Evolutionary conservation across 2,113 vertebrate genomes (phyloP).

Genomic region (Pipra filicauda): DNA sequence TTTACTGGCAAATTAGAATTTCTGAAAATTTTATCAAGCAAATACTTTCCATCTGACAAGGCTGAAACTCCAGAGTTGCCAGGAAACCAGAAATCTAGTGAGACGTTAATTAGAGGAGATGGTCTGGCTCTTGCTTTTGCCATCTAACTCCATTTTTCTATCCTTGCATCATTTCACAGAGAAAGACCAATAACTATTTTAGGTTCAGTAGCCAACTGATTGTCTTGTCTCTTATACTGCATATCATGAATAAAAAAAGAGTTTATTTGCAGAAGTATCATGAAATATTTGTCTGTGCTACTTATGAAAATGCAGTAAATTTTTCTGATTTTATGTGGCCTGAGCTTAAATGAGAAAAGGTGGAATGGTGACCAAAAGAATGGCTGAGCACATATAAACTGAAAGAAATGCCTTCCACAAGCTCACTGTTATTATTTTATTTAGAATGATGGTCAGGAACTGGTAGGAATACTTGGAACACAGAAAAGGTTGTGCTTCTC

Average conservation of each 20-base stretch:
- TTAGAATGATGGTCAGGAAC: background rate
- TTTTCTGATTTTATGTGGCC: background rate
- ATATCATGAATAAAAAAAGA: background rate
- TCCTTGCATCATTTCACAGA: background rate
- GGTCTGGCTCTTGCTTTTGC: slow-evolving; percentile 1
- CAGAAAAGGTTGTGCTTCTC: background rate
- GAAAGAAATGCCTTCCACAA: background rate
- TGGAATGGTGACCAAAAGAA: background rate
- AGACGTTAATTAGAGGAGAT: slow-evolving; percentile 39
- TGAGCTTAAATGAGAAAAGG: background rate
- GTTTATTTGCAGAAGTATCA: background rate
- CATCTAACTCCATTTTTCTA: background rate
- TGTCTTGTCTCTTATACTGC: background rate
- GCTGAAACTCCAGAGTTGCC: slow-evolving; percentile 26
- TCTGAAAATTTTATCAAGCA: slow-evolving; percentile 48
- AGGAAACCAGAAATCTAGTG: slow-evolving; percentile 22
- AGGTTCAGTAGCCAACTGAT: background rate
- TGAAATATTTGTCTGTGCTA: background rate
- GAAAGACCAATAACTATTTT: background rate
- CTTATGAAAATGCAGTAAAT: background rate
- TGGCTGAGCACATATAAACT: background rate
- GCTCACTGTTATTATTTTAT: background rate
- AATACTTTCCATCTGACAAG: slow-evolving; percentile 20
- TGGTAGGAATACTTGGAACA: background rate
- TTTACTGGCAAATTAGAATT: slow-evolving; percentile 53